Evolutionary conservation across 2,797 vertebrate genomes (phyloP), one percentile per base, ranked within the genome.

Genomic region (Gymnoscopelus microlampas): DNA sequence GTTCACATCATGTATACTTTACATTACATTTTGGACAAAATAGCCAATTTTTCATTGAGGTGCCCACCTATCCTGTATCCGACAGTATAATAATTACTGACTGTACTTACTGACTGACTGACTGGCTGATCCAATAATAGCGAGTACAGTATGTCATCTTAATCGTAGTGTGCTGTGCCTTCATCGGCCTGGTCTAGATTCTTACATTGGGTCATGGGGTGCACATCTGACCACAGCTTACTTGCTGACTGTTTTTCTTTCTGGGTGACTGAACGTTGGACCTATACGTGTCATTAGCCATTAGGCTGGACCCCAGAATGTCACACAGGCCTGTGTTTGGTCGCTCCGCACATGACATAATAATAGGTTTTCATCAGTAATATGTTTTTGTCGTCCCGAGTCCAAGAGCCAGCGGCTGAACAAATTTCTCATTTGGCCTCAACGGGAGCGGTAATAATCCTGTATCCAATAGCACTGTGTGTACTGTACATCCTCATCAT

Each of bases 311-410:
- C 77, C 83, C 84, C 86, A 88, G 75, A 79, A 53, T 71, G 73
- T 79, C 53, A 68, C 29, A 19, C 50, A 51, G 2, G 71, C 68
- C 53, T 69, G 66, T 63, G 64, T 84, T 71, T 85, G 74, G 73
- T 81, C 35, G 78, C 68, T 77, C 77, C 55, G 51, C 60, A 47
- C 60, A 60, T 76, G 86, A 84, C 83, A 80, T 85, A 90, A 90
- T 87, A 70, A 80, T 72, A 83, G 72, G 80, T 85, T 87, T 14
- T 56, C 26, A 67, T 53, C 77, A 80, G 63, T 78, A 84, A 83
- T 70, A 6, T 68, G 66, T 70, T 86, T 78, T 26, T 26, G 2
- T 86, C 77, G 82, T 84, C n/a, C 39, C 73, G 10, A 74, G 69
- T 77, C 60, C 63, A 64, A 44, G 26, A 60, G 65, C 53, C 65